These are phyloP conservation scores for Mesoligia furuncula DNA, from an alignment of 2,888 invertebrate genomes.

Conservation along the genomic window DNA sequence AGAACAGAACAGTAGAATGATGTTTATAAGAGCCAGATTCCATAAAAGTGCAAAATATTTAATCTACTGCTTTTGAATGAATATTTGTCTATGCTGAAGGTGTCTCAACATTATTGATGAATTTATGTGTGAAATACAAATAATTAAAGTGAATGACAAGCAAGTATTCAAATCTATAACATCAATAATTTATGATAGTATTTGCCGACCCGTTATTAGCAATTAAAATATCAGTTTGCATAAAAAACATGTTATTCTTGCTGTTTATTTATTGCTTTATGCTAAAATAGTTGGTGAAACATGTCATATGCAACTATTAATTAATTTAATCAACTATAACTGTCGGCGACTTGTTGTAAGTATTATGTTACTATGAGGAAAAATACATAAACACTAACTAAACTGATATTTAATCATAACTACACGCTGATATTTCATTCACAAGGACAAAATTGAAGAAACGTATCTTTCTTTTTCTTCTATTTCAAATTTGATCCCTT, in stretches of 20 bases:
- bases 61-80: too few species aligned
- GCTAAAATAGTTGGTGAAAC: conserved; percentile 17
- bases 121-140: background rate
- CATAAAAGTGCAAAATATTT: too few species aligned
- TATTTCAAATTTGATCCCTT: background rate
- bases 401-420: background rate
- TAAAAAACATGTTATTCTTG: conserved; percentile 34
- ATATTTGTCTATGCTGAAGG: too few species aligned
- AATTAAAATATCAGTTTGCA: conserved; percentile 32
- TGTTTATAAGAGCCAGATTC: too few species aligned
- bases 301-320: conserved; percentile 13
- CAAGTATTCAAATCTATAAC: background rate
- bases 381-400: background rate
- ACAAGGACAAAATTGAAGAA: background rate
- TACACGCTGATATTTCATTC: background rate
- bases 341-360: background rate
- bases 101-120: too few species aligned
- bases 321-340: conserved; percentile 5
- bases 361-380: conserved; percentile 13
- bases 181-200: background rate
- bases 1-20: background rate
- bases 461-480: background rate
- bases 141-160: background rate
- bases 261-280: conserved; percentile 42
- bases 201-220: background rate